Evolutionary conservation across 2,888 invertebrate genomes (phyloP), one percentile per base, ranked within the genome.

Genomic region (Andricus quercusramuli): DNA sequence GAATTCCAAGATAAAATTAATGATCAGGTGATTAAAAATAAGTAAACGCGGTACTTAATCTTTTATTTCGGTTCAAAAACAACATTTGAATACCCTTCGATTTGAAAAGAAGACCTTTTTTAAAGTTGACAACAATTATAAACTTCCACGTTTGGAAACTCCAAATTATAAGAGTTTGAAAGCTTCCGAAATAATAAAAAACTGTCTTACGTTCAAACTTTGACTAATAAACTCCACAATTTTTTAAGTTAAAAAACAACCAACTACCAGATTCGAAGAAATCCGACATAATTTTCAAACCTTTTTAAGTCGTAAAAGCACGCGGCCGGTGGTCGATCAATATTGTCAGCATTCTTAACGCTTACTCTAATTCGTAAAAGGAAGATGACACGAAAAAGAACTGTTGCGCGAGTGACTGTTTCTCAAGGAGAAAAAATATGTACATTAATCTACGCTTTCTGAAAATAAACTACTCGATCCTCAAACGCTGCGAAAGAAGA

Each of bases 331-430:
- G 6, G 62, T 62, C 22, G 62, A 56, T 29, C 13, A 56, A 51
- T 56, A 74, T 74, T 74, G 56, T 74, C 74, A 51, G 32, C 25
- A 70, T 70, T 51, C 47, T 32, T 17, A 56, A 74, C 11, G 47
- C 29, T 70, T 68, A 68, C 41, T 29, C 44, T 47, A 47, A 70
- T 22, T 51, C 20, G 17, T 51, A 44, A 70, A 70, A 51, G 25
- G 32, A 51, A 51, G 29, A 51, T 17, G 9, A 4, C 13, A 22
- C 20, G 32, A 29, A 74, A 56, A 37, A 56, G 11, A 56, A 74
- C 32, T 37, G n/a, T 74, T 74, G 32, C 4, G 51, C 32, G 74
- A 51, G 15, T 25, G n/a, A 11, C 32, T 56, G 51, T 29, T 70
- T 70, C 47, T 20, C 51, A 51, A 56, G 8, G 17, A 68, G 47